Base-by-base conservation (phyloP, 2,113 vertebrate genomes). In the Psilopsiagon aymara region DNA sequence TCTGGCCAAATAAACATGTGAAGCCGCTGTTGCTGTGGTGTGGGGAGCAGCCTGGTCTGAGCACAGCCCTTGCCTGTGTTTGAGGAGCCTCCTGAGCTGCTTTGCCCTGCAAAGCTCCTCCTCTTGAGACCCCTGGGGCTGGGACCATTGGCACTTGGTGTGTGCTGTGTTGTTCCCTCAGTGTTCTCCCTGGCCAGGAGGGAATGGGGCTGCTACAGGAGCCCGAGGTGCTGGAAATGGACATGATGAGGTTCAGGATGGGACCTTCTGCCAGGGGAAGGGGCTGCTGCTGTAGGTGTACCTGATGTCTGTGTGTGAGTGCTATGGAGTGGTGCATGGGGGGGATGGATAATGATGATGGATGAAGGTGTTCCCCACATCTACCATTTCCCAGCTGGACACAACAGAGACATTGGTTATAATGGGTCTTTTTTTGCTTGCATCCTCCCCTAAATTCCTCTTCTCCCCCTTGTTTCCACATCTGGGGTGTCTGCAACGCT, bases 131-230 rank as follows among this genome's bases (percentile, higher is more conserved):
- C 37, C 13, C 33, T 18, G 39, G 33, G 44, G 15, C 52, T 28
- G 62, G 35, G 33, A 17, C 17, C 1, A 2, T 20, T 2, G 7
- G 31, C 13, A 59, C 53, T 37, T 3, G 37, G 44, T 1, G 1
- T 10, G 33, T 35, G 57, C 57, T 59, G 57, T 24, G 11, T 9
- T 7, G 11, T 23, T 21, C 44, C 71, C 24, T 23, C 51, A 0
- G 2, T 4, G 4, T 24, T 41, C 11, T 7, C 33, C 53, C 49
- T 3, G 1, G 27, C 8, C 25, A 8, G 24, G 39, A 43, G 28
- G 37, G 43, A 63, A 39, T 3, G 55, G 64, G 41, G 51, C 59
- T 1, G 5, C 27, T 73, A 21, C 1, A 1, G 25, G 17, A 24
- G 70, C 78, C 75, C 37, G 47, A 70, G 91, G 33, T 57, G 67